A percentile compares a stretch with the other conserved stretches of the same genome.
Conservation (phyloP, 2,888 invertebrate species). For the Lepidocyrtinus sp. region DNA sequence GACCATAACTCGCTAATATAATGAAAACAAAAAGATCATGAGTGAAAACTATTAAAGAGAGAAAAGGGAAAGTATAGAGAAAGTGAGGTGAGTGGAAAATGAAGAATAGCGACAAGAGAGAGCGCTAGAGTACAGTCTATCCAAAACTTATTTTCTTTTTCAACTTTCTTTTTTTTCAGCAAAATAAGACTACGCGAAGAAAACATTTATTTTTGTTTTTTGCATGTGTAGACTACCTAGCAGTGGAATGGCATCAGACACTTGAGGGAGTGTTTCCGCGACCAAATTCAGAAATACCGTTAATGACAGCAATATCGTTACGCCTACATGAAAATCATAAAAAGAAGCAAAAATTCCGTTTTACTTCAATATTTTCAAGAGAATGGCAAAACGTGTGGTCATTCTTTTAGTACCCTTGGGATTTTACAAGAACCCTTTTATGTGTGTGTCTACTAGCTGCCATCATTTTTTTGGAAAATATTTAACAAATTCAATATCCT, state of each 20-base stretch:
- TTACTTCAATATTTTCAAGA: too few species aligned
- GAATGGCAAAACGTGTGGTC: too few species aligned
- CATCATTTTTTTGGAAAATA: too few species aligned
- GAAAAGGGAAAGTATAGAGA: slow-evolving; percentile 32
- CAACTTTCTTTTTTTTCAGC: not conserved
- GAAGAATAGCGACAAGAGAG: slow-evolving; percentile 13
- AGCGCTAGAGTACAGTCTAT: slow-evolving; percentile 15
- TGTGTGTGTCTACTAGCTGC: too few species aligned
- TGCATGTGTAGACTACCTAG: slow-evolving; percentile 75
- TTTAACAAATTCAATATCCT: too few species aligned
- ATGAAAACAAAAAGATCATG: slow-evolving; percentile 14
- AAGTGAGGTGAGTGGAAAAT: not conserved
- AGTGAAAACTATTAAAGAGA: slow-evolving; percentile 26
- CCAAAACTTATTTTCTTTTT: slow-evolving; percentile 3
- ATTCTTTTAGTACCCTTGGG: too few species aligned
- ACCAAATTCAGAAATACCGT: slow-evolving; percentile 99
- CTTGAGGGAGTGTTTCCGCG: slow-evolving; percentile 98
- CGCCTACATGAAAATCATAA: slow-evolving; percentile 80
- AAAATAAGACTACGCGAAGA: not conserved
- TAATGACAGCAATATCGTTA: slow-evolving; percentile 98
- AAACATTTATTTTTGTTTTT: slow-evolving; percentile 5
- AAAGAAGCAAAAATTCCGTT: slow-evolving; percentile 5
- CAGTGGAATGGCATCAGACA: slow-evolving; percentile 81
- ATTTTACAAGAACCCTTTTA: too few species aligned
- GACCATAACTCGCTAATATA: not conserved